Base-by-base conservation (phyloP, 1,140 invertebrate species). In the Drosophila ironensis region DNA sequence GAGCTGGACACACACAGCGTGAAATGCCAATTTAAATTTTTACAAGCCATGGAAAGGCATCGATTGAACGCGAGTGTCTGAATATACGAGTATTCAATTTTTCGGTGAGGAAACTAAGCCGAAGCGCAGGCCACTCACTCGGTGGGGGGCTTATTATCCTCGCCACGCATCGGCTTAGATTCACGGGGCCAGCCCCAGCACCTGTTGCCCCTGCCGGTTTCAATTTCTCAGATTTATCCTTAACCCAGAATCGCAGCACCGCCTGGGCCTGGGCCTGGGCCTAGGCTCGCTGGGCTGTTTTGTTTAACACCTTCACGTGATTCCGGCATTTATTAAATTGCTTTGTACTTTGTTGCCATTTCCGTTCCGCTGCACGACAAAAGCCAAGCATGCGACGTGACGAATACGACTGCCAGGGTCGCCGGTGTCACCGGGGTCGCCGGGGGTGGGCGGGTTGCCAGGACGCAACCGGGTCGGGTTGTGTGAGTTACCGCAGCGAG, bases 251-350 rank as follows among this genome's bases (percentile, higher is more conserved):
- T 33, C 30, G 11, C 3, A 30, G 9, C 28, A n/a, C 3, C 4
- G 14, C 4, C 28, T 4, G 28, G 28, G 4, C 2, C 28, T n/a
- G 8, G 9, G 9, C 9, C 9, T n/a, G 11, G n/a, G n/a, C n/a
- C n/a, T 28, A 33, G 50, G 64, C 51, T 25, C 42, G 33, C 33
- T 6, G 33, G 72, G 74, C 78, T 84, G 78, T 86, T 84, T 84
- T 84, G 78, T 67, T 84, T 86, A 86, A 84, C 78, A 84, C 78
- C 78, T 84, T 84, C 80, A 86, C 78, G 80, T 86, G 78, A 84
- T 86, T 84, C 78, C 78, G 78, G 78, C 80, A 84, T 84, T 84
- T 84, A 84, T 84, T 84, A 84, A 84, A 86, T 86, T 78, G 78
- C 80, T 73, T 82, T 74, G 78, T 86, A 78, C 70, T 84, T 84